These are phyloP conservation scores for Scaptomyza pallida DNA, from an alignment of 1,140 invertebrate genomes.

Conservation along the genomic window DNA sequence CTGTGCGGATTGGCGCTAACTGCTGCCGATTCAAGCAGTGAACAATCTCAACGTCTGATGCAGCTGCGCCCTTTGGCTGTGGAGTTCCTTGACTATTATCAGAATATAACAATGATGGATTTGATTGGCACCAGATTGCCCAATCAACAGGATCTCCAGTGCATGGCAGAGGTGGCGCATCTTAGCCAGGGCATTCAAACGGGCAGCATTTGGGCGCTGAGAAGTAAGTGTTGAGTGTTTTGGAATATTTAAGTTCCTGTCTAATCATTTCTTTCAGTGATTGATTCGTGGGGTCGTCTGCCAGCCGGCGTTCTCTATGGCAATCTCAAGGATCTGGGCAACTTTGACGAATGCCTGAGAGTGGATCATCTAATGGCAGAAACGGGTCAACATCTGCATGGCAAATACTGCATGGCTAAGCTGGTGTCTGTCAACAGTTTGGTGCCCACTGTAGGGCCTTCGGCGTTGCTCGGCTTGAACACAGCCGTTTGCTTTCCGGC, in stretches of 20 bases:
- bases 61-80: conserved; percentile 41
- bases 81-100: conserved; percentile 40
- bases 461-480: background rate
- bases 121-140: background rate
- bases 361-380: conserved; percentile 14
- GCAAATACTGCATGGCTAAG: conserved; percentile 58
- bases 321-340: conserved; percentile 59
- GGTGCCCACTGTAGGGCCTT: background rate
- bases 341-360: conserved; percentile 62
- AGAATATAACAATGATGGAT: conserved; percentile 34
- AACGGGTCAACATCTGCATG: conserved; percentile 16
- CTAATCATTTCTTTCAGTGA: conserved; percentile 39
- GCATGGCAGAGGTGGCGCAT: conserved; percentile 37
- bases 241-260: background rate
- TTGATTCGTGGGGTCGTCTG: conserved; percentile 66
- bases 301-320: conserved; percentile 58
- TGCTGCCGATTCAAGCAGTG: background rate
- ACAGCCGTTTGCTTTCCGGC: conserved; percentile 57
- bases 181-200: conserved; percentile 23
- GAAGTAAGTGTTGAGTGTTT: conserved; percentile 41
- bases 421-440: conserved; percentile 23
- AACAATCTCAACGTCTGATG: conserved; percentile 25
- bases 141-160: conserved; percentile 35
- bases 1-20: background rate
- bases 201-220: conserved; percentile 42